Evolutionary conservation across 2,113 vertebrate species (phyloP).

Genomic region (Laterallus jamaicensis): DNA sequence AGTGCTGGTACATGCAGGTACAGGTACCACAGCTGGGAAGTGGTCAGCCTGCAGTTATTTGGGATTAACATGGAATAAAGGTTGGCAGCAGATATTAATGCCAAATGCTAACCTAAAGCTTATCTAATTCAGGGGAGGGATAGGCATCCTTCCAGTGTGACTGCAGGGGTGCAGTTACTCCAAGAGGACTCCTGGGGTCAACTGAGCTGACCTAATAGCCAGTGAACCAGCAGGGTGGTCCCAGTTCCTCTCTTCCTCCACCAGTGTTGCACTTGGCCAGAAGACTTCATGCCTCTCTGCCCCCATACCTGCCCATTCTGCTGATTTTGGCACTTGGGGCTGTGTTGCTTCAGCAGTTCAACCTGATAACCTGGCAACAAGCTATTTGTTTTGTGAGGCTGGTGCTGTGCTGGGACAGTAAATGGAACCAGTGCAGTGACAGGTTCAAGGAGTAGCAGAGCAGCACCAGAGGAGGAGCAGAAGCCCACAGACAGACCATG

Average conservation of each 20-base stretch:
- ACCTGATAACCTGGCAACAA: background rate
- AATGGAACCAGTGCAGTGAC: background rate
- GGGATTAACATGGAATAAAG: background rate
- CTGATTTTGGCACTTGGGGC: background rate
- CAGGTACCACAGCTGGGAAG: rapidly evolving
- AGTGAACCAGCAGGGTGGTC: background rate
- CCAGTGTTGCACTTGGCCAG: background rate
- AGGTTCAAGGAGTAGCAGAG: background rate
- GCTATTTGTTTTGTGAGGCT: rapidly evolving
- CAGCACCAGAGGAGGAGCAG: background rate
- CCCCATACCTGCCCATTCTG: background rate
- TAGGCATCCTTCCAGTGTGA: background rate
- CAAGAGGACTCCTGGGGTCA: rapidly evolving
- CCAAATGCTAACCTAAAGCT: background rate
- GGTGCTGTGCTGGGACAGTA: background rate
- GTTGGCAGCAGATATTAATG: background rate
- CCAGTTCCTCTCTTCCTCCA: background rate
- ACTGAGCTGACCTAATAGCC: background rate
- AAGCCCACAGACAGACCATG: background rate
- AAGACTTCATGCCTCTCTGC: background rate
- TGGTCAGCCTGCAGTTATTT: background rate
- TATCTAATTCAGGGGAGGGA: background rate
- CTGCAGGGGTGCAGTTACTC: rapidly evolving
- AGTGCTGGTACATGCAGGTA: rapidly evolving
- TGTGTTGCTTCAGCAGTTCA: background rate